phyloP scores from a whole-genome alignment of 2,888 invertebrate species.

The Oscheius sp. region DNA sequence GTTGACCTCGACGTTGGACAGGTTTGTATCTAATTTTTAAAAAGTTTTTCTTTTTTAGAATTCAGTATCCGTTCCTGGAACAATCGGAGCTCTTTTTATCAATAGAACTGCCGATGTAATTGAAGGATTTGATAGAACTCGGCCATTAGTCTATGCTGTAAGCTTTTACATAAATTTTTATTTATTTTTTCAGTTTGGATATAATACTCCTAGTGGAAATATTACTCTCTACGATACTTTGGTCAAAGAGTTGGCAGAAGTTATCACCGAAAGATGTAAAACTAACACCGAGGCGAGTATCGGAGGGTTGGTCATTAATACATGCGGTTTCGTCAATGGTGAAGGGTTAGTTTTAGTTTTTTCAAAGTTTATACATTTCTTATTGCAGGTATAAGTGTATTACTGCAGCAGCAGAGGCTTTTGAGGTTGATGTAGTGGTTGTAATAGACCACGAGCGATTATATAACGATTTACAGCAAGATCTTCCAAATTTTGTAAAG shows the following conservation, averaged over 20 bases:
- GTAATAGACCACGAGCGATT: conserved; percentile 94
- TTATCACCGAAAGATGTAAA: conserved; percentile 69
- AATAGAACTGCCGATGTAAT: conserved; percentile 92
- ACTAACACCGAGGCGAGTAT: conserved; percentile 63
- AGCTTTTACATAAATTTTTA: neutral
- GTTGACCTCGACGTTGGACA: conserved; percentile 96
- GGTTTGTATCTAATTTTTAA: conserved; percentile 20
- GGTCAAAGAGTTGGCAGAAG: conserved; percentile 84
- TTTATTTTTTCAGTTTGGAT: conserved; percentile 79
- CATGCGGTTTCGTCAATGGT: conserved; percentile 95
- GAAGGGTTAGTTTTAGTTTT: conserved; percentile 77
- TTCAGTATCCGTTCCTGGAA: conserved; percentile 63
- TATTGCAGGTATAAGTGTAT: conserved; percentile 73
- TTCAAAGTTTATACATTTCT: neutral
- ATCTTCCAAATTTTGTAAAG: conserved; percentile 91
- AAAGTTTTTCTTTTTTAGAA: conserved; percentile 50
- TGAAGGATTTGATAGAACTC: conserved; percentile 92
- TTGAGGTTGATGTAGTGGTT: conserved; percentile 93
- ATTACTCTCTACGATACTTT: conserved; percentile 84
- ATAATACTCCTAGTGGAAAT: conserved; percentile 82
- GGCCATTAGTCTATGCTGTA: conserved; percentile 79
- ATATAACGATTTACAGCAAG: conserved; percentile 89
- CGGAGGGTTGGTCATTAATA: conserved; percentile 90
- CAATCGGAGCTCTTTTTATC: conserved; percentile 75
- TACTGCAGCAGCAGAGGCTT: conserved; percentile 87